Evolutionary conservation across 2,113 vertebrate species (phyloP), one percentile per base, ranked within the genome.

Genomic region (Isichthys henryi): DNA sequence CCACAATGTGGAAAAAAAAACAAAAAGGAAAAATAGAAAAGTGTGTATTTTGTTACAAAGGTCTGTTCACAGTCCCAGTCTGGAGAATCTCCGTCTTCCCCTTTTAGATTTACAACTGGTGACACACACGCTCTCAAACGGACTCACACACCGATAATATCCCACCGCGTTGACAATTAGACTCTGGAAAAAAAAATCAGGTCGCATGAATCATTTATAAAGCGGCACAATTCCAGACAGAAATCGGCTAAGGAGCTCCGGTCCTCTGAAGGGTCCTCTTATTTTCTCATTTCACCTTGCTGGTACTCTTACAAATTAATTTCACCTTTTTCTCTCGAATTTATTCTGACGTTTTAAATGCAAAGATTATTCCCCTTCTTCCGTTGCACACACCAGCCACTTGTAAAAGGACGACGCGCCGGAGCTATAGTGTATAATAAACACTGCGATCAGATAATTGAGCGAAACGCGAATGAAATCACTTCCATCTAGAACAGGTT

Each of bases 401-500:
- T 94, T 92, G 93, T 95, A 94, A 94, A 93, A 92, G 91, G 94
- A 95, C 95, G 95, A 95, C 95, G 95, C 94, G 94, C 94, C 92
- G 92, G 93, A 93, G 94, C 93, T 92, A 90, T 93, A 92, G 94
- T 93, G 94, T 93, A 90, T 93, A 94, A 94, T 91, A 92, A 88
- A 91, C 91, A 94, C 93, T 94, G 94, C 94, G 93, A 86, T 89
- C 90, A 70, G 87, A 90, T 90, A 94, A 95, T 95, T 94, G 95
- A 94, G 94, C 93, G 91, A 91, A 90, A 94, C 93, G 93, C 92
- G 89, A 93, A 90, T 90, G 92, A 93, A 95, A 94, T 94, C 93
- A 94, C 94, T 94, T 92, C 93, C 93, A 80, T 92, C 92, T 91
- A 88, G 90, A 93, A 94, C 94, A 92, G 91, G 94, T 94, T 94